Evolutionary conservation across 2,797 vertebrate genomes (phyloP), one percentile per base, ranked within the genome.

Genomic region (Chelon labrosus): DNA sequence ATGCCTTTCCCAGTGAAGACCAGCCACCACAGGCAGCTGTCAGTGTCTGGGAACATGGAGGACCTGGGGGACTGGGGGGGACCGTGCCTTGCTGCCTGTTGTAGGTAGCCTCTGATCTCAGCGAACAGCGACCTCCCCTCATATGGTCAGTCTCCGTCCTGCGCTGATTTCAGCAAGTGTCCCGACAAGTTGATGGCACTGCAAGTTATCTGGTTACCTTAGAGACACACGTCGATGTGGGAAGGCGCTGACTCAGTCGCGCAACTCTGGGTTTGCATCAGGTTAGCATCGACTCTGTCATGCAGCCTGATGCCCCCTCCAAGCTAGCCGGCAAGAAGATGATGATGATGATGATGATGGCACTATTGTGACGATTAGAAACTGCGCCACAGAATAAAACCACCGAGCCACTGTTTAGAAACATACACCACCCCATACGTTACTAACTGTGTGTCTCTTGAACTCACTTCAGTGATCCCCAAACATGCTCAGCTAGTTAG

Each of bases 1-100:
- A 79, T 22, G 53, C 66, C 16, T 39, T 49, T 44, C 62, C n/a
- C 22, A 56, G 42, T 25, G 62, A 58, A 10, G 61, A n/a, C 6
- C 51, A 70, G 42, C 54, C 41, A 60, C 17, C 61, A 42, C 64
- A 55, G 54, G 66, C 80, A 86, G 76, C 78, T 73, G 86, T 79
- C 75, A 70, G 62, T 68, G 58, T 65, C 60, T 58, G 65, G 65
- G 41, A 68, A 75, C 69, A 57, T 3, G 31, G 8, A 49, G 59
- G 58, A 66, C 57, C 61, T 3, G 13, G 22, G 7, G 79, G 55
- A 59, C 53, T 35, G 13, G 10, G 12, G 14, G 14, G 25, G 44
- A 41, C 10, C 63, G 41, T 7, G 25, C 49, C 31, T 60, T 57
- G 55, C 54, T 57, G 77, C 49, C 41, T 35, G 25, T 31, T 64